Conservation (phyloP, 2,888 invertebrate genomes). For the Cerastoderma edule region DNA sequence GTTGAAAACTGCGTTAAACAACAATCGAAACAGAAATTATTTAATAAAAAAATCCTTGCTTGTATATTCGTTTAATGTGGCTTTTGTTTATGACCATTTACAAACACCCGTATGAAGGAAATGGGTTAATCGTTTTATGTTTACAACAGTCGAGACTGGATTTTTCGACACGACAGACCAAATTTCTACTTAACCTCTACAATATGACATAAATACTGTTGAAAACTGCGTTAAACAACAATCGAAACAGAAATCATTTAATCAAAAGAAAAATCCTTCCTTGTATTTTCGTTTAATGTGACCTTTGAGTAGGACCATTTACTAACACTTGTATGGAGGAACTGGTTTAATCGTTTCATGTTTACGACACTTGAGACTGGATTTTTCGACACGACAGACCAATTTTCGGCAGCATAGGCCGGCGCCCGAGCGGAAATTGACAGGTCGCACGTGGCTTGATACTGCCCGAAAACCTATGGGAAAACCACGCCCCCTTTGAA, state of each 20-base stretch:
- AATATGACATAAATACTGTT: background rate
- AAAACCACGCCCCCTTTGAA: slow-evolving; percentile 60
- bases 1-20: too few relatives aligned
- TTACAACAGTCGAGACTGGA: background rate
- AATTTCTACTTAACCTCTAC: background rate
- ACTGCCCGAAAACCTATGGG: slow-evolving; percentile 52
- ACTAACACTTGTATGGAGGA: too few relatives aligned
- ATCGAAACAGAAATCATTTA: background rate
- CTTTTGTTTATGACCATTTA: too few relatives aligned
- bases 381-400: background rate
- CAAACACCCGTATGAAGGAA: background rate
- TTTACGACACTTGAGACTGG: background rate
- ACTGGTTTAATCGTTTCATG: too few relatives aligned
- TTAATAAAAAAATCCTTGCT: background rate
- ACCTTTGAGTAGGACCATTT: too few relatives aligned
- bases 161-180: background rate
- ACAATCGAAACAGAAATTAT: background rate
- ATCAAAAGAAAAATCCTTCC: too few relatives aligned
- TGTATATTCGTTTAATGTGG: too few relatives aligned
- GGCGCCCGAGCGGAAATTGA: slow-evolving; percentile 39
- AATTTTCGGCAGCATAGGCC: slow-evolving; percentile 3
- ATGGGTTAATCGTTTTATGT: background rate
- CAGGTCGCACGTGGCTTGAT: slow-evolving; percentile 53
- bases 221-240: background rate
- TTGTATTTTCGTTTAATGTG: too few relatives aligned